Base-by-base conservation (phyloP, 2,888 invertebrate species). In the Deilephila porcellus region DNA sequence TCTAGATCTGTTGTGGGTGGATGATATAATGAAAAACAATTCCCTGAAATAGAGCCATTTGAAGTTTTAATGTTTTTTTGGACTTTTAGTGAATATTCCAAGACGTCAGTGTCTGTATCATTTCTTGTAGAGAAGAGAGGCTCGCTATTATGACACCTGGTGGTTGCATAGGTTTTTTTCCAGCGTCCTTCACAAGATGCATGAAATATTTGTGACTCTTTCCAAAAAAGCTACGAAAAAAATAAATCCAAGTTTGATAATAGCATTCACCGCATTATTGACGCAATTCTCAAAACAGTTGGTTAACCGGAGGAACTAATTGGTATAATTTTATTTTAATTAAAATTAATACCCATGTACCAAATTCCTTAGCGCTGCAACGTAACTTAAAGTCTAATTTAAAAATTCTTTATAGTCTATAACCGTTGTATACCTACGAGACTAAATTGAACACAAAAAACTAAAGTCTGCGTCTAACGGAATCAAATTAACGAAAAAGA, bases 331-430 rank as follows among this genome's bases (percentile, higher is more conserved):
- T 64, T 20, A 45, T 45, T 67, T 67, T 67, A 67, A 67, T 67
- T 45, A 67, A 45, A 45, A 45, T 67, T 67, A 67, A 67, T 67
- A 45, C 8, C 45, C 45, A 45, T 67, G 45, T 14, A 45, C 37
- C 20, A 45, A 67, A 67, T 67, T 67, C 64, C 64, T 67, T 67
- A 20, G 20, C 64, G 64, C 45, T 67, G 45, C 64, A 67, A 45
- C 20, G 7, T 67, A n/a, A 63, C 34, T 63, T 34, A 34, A 37
- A 67, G 64, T 67, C 45, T 67, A 67, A 67, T 67, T 67, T 67
- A 67, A 17, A 67, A 67, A 67, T 67, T 67, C 64, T 14, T 67
- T 1, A 37, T 45, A 67, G 64, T 67, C 64, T 67, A 45, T 45
- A 14, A 67, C 45, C 64, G 64, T 45, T 67, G n/a, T 25, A 67